Evolutionary conservation across 1,140 invertebrate species (phyloP).

Genomic region (Andricus grossulariae): DNA sequence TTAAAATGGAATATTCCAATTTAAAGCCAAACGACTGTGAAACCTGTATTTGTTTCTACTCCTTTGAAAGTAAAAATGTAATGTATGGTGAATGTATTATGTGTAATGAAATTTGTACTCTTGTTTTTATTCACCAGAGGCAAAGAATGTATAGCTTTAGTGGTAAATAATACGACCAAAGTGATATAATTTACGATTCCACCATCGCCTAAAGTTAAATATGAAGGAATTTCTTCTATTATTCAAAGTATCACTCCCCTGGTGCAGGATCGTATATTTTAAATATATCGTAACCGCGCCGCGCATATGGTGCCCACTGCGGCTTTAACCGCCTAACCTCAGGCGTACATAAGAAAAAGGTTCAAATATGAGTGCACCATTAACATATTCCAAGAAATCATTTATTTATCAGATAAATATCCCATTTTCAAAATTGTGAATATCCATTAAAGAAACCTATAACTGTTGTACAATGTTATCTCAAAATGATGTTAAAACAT

Average conservation of each 20-base stretch:
- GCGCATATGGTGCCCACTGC: constrained; percentile 17
- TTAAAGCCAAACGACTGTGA: no score
- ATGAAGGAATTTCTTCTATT: constrained; percentile 57
- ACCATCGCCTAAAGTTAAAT: constrained; percentile 38
- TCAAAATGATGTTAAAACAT: no score
- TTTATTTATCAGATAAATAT: constrained; percentile 23
- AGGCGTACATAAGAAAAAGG: background rate
- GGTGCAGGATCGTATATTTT: constrained; percentile 49
- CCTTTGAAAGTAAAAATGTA: no score
- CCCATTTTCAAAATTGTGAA: background rate
- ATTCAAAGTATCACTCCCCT: constrained; percentile 54
- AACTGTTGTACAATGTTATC: background rate
- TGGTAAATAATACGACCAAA: background rate
- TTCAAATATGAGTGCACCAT: background rate
- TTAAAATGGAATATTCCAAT: no score
- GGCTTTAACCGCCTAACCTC: constrained; percentile 16
- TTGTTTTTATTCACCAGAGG: no score
- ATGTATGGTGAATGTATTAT: no score
- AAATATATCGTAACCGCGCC: constrained; percentile 55
- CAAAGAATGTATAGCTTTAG: background rate
- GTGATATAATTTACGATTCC: background rate
- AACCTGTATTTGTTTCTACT: no score
- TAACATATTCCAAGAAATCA: constrained; percentile 12
- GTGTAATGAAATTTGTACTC: no score
- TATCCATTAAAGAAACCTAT: background rate